Conservation (phyloP, 1,140 invertebrate species). For the Drosophila erecta region DNA sequence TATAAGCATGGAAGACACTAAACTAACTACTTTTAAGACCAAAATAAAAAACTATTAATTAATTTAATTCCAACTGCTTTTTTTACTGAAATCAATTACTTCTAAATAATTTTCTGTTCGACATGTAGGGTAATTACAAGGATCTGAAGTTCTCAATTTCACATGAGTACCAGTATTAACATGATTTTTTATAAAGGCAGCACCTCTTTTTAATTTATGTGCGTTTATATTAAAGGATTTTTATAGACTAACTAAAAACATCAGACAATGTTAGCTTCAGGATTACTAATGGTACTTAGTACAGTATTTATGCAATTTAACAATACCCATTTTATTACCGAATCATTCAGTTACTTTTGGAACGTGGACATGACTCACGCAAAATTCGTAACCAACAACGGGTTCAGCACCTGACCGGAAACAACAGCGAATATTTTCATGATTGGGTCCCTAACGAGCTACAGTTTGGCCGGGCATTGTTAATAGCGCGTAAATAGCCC, state of each 20-base stretch:
- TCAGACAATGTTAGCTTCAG: no score
- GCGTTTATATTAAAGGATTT: no score
- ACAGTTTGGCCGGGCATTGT: conserved; percentile 52
- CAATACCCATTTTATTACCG: neutral
- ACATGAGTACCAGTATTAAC: no score
- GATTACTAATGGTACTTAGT: no score
- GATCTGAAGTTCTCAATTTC: neutral
- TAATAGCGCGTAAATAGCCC: conserved; percentile 45
- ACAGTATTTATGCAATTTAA: no score
- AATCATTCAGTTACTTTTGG: neutral
- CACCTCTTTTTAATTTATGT: no score
- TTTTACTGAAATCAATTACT: conserved; percentile 26
- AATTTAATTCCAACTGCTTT: no score
- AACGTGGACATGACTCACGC: conserved; percentile 22
- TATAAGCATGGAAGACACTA: conserved; percentile 84
- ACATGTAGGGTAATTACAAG: neutral
- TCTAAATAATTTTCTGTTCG: neutral
- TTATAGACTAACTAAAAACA: no score
- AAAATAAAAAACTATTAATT: conserved; percentile 31
- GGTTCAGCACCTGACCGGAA: conserved; percentile 55
- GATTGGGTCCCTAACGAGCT: conserved; percentile 49
- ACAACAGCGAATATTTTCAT: conserved; percentile 54
- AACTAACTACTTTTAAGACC: conserved; percentile 60
- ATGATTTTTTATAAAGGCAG: no score
- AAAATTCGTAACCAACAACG: conserved; percentile 38